A percentile compares a stretch with the other conserved stretches of the same genome.
These are phyloP conservation scores for Lordiphosa mommai DNA, from an alignment of 1,140 invertebrate species.

Conservation along the genomic window DNA sequence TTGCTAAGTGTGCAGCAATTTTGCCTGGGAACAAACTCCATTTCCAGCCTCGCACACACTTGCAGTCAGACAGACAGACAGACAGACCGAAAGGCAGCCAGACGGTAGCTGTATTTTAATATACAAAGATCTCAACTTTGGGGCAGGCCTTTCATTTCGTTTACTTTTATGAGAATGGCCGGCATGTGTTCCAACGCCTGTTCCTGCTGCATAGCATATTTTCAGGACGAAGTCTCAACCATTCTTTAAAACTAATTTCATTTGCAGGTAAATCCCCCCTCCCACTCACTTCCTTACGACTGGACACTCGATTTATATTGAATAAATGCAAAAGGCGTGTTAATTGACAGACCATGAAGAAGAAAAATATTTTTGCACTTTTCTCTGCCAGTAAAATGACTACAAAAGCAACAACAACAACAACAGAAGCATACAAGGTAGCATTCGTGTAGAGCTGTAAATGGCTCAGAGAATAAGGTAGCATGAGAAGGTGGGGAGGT, in stretches of 20 bases:
- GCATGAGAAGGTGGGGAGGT: background rate
- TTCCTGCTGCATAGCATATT: too few species aligned
- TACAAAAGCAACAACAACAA: slow-evolving; percentile 1
- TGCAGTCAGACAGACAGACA: slow-evolving; percentile 16
- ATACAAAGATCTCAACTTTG: slow-evolving; percentile 52
- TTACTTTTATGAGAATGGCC: slow-evolving; percentile 68
- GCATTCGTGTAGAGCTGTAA: slow-evolving; percentile 26
- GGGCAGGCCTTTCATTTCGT: slow-evolving; percentile 42
- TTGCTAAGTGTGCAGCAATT: slow-evolving; percentile 47
- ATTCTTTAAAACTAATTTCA: slow-evolving; percentile 72
- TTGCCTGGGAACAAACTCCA: slow-evolving; percentile 28
- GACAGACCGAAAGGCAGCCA: background rate
- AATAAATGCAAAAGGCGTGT: slow-evolving; percentile 77
- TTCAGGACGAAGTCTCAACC: slow-evolving; percentile 44
- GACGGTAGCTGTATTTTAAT: slow-evolving; percentile 35
- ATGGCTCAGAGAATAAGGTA: slow-evolving; percentile 11
- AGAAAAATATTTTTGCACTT: slow-evolving; percentile 70
- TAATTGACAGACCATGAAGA: slow-evolving; percentile 76
- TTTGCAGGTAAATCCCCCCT: slow-evolving; percentile 38
- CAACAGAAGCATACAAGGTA: slow-evolving; percentile 7
- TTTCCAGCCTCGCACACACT: slow-evolving; percentile 19
- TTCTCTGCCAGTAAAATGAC: slow-evolving; percentile 6
- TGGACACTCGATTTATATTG: slow-evolving; percentile 67
- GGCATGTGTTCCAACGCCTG: slow-evolving; percentile 32
- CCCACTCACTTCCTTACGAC: background rate